phyloP scores from a whole-genome alignment of 2,888 invertebrate genomes.

The Mamestra brassicae region DNA sequence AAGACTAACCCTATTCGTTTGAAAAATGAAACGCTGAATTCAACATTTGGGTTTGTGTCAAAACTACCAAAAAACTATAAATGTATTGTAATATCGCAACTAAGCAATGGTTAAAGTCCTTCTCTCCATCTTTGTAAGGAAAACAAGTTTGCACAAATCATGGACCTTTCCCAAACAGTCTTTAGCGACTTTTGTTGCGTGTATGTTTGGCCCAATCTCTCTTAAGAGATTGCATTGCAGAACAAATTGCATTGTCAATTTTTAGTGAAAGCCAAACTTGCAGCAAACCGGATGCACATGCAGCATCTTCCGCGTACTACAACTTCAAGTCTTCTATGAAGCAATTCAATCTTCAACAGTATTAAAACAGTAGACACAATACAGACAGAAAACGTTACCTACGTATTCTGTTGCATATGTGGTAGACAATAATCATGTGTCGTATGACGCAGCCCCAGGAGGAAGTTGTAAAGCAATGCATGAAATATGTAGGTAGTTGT shows the following conservation, averaged over 20 bases:
- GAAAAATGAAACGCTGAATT: neutral
- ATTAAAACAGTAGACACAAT: constrained; percentile 4
- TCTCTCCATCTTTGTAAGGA: no score
- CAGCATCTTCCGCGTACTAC: neutral
- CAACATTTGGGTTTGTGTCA: neutral
- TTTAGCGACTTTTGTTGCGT: no score
- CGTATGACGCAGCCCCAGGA: constrained; percentile 27
- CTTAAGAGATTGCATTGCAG: no score
- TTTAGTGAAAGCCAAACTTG: neutral
- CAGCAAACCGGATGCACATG: neutral
- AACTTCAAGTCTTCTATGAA: neutral
- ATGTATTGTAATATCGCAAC: no score
- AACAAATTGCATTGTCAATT: neutral
- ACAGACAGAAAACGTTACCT: constrained; percentile 4
- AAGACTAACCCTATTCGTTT: neutral
- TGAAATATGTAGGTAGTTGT: constrained; percentile 27
- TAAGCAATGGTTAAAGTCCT: no score
- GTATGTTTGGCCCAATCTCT: no score
- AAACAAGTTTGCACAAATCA: no score
- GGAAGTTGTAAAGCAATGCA: constrained; percentile 52
- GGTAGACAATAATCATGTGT: constrained; percentile 10
- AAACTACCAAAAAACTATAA: neutral
- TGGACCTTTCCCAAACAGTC: no score
- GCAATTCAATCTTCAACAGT: neutral
- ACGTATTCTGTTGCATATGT: constrained; percentile 1